Conservation (phyloP, 1,140 invertebrate species). For the Lucilia sericata region DNA sequence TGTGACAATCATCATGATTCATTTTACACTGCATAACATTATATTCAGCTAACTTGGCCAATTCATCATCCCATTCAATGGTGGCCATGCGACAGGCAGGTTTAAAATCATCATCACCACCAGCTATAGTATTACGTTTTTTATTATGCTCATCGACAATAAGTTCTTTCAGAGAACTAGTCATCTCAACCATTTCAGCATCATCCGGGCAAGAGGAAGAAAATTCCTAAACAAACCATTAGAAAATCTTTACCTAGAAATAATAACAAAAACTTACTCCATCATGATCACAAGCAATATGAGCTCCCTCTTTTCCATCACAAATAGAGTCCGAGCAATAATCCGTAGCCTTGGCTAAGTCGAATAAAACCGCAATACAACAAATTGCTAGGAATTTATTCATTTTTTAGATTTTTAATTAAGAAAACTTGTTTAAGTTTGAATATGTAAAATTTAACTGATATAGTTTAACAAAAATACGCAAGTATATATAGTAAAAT, state of each 20-base stretch:
- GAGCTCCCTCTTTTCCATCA: neutral
- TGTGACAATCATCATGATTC: slow-evolving; percentile 47
- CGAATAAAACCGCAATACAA: neutral
- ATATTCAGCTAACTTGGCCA: slow-evolving; percentile 40
- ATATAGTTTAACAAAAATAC: neutral
- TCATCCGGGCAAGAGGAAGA: slow-evolving; percentile 51
- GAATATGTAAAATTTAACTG: neutral
- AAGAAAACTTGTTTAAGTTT: neutral
- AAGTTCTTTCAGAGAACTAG: neutral
- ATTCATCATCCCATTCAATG: slow-evolving; percentile 47
- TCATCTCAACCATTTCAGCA: slow-evolving; percentile 49
- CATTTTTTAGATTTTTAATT: neutral
- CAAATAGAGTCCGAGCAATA: too few species aligned
- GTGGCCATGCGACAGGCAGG: slow-evolving; percentile 46
- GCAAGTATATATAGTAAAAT: too few species aligned
- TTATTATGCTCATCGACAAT: slow-evolving; percentile 39
- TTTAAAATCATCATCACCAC: slow-evolving; percentile 6
- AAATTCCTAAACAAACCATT: neutral
- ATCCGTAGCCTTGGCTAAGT: too few species aligned
- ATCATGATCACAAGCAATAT: slow-evolving; percentile 37
- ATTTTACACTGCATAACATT: slow-evolving; percentile 47
- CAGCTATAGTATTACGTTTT: slow-evolving; percentile 42
- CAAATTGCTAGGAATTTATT: neutral
- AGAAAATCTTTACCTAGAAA: too few species aligned
- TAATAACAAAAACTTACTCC: slow-evolving; percentile 1